These are phyloP conservation scores for Aselliscus stoliczkanus DNA, from an alignment of 2,797 vertebrate species.

Conservation along the genomic window DNA sequence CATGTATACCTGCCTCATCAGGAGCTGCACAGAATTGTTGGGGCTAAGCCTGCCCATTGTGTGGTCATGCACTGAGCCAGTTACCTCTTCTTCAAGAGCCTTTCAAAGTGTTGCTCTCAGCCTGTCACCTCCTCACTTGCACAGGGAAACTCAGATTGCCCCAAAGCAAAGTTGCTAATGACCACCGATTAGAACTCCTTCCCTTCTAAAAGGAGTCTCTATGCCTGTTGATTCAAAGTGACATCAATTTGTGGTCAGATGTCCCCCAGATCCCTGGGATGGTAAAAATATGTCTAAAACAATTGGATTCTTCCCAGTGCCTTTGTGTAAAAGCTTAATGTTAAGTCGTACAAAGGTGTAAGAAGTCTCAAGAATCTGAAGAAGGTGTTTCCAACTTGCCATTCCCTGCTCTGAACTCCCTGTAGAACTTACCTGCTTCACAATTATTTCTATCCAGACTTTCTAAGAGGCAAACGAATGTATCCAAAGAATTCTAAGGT, in stretches of 20 bases:
- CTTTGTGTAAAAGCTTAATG: background rate
- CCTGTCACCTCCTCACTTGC: background rate
- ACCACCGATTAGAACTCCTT: background rate
- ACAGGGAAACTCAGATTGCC: background rate
- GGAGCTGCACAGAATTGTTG: background rate
- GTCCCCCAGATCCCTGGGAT: background rate
- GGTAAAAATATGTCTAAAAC: background rate
- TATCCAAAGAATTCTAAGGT: background rate
- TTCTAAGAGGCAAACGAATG: background rate
- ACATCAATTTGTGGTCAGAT: background rate
- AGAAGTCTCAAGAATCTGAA: background rate
- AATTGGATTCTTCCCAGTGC: background rate
- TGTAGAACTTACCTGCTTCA: background rate
- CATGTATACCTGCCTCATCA: background rate
- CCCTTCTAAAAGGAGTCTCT: background rate
- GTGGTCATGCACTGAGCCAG: background rate
- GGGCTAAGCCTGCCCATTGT: background rate
- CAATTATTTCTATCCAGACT: background rate
- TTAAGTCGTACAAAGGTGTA: background rate
- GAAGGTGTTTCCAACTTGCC: background rate
- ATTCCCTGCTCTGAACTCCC: background rate
- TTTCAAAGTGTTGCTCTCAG: background rate
- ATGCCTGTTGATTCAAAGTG: background rate
- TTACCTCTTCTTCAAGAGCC: background rate
- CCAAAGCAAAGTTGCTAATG: background rate